Conservation (phyloP, 2,113 vertebrate species). For the Stomatorhinus ivindoensis region DNA sequence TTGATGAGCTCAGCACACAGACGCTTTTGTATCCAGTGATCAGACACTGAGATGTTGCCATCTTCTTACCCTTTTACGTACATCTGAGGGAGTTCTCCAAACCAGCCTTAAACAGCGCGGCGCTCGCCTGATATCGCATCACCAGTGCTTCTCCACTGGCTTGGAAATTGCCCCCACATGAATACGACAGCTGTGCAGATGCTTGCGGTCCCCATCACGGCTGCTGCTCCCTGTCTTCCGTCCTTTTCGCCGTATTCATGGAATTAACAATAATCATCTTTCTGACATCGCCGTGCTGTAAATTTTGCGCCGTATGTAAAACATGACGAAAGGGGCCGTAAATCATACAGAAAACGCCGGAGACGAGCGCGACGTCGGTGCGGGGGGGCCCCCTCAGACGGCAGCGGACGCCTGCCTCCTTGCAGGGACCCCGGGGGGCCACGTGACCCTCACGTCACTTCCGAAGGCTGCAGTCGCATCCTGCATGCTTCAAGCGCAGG, state of each 20-base stretch:
- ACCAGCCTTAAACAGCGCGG: neutral
- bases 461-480: neutral
- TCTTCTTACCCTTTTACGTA: neutral
- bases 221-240: neutral
- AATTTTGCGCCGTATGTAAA: neutral
- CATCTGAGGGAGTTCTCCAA: neutral
- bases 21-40: neutral
- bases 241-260: neutral
- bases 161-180: neutral
- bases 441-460: neutral
- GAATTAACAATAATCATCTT: slow-evolving; percentile 8
- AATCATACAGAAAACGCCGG: neutral
- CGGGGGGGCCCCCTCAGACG: neutral
- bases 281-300: neutral
- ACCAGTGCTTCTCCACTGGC: neutral
- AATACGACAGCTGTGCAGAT: neutral
- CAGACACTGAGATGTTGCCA: neutral
- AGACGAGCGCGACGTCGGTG: neutral
- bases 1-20: neutral
- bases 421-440: neutral
- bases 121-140: neutral
- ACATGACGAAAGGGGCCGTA: neutral
- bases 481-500: neutral
- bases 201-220: neutral
- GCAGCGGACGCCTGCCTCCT: neutral